These are phyloP conservation scores for Girardinus metallicus DNA, from an alignment of 2,797 vertebrate species.

Conservation along the genomic window DNA sequence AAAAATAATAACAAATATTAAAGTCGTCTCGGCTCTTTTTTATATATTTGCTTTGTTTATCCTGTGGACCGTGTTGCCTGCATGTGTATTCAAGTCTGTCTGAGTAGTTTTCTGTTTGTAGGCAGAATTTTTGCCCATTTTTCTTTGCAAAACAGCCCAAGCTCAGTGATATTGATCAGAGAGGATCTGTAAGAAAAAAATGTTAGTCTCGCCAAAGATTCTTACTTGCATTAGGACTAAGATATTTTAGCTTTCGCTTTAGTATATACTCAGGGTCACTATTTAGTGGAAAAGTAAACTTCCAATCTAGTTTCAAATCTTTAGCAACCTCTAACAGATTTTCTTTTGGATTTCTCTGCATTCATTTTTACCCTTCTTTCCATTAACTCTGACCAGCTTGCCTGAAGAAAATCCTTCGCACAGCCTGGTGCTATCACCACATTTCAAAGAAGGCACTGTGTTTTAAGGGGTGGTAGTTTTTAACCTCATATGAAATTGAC, in stretches of 20 bases:
- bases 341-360: background rate
- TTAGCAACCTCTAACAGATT: background rate
- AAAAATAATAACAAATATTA: background rate
- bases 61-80: background rate
- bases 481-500: too few relatives aligned
- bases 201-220: background rate
- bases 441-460: background rate
- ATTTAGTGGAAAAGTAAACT: background rate
- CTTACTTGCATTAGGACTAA: background rate
- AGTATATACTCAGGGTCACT: background rate
- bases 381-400: background rate
- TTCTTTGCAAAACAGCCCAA: background rate
- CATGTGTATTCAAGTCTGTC: background rate
- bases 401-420: background rate
- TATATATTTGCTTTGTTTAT: slow-evolving; percentile 73
- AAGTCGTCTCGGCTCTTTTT: slow-evolving; percentile 22
- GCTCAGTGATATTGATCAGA: background rate
- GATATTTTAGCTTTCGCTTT: background rate
- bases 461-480: background rate
- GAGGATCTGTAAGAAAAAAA: background rate
- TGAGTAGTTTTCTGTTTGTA: background rate
- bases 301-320: background rate
- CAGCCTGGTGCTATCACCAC: background rate
- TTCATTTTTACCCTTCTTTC: background rate
- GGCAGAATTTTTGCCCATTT: background rate